Percentiles rank a stretch among this genome's conserved stretches.
Conservation (phyloP, 35 echinoderm and acorn worm species). For the Ophiothrix spiculata region DNA sequence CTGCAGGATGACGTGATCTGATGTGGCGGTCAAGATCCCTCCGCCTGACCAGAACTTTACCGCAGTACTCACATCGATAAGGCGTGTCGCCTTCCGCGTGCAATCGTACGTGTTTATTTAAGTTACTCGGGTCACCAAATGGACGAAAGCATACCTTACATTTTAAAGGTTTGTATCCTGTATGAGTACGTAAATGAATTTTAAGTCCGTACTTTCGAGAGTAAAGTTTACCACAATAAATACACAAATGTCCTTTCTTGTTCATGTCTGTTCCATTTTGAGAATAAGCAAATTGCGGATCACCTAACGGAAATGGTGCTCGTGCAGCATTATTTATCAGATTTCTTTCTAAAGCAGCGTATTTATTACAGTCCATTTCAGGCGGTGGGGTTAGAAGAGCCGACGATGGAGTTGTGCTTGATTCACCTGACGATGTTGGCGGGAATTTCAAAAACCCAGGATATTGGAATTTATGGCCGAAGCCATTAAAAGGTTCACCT, state of each 20-base stretch:
- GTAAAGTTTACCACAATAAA: conserved; percentile 96
- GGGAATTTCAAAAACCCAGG: conserved; percentile 23
- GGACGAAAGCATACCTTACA: too few relatives aligned
- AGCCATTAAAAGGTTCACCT: conserved; percentile 21
- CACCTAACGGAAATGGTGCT: conserved; percentile 20
- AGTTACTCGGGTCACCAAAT: too few relatives aligned
- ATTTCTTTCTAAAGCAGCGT: conserved; percentile 49
- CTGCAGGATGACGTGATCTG: too few relatives aligned
- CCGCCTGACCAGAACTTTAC: too few relatives aligned
- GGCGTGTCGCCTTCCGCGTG: too few relatives aligned
- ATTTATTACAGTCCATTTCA: conserved; percentile 61
- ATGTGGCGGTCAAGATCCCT: too few relatives aligned
- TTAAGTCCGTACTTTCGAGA: conserved; percentile 97
- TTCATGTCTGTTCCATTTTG: conserved; percentile 40
- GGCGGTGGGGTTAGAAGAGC: conserved; percentile 16
- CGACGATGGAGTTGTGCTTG: conserved; percentile 18
- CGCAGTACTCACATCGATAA: too few relatives aligned
- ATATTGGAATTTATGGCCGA: conserved; percentile 37
- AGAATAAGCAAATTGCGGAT: conserved; percentile 49
- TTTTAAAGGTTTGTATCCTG: too few relatives aligned
- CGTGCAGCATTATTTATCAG: conserved; percentile 36
- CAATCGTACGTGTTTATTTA: too few relatives aligned
- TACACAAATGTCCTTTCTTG: conserved; percentile 97
- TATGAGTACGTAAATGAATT: too few relatives aligned
- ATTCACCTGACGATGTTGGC: neutral